Base-by-base conservation (phyloP, 1,140 invertebrate genomes). In the Teleopsis dalmanni region DNA sequence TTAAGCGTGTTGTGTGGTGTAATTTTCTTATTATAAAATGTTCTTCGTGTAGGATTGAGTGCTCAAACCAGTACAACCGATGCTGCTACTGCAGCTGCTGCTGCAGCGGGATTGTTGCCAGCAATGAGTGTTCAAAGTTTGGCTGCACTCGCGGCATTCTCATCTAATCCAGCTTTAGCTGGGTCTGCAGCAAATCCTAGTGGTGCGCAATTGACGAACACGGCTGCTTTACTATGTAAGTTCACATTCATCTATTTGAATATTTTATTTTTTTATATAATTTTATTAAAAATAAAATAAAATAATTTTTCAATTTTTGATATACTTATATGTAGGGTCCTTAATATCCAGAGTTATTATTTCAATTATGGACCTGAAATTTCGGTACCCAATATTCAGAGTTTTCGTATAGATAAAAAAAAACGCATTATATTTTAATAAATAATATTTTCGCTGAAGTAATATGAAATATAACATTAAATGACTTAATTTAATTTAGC, bases 61-160 rank as follows among this genome's bases (percentile, higher is more conserved):
- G 40, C 66, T 57, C 46, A 77, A 29, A 70, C 60, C 42, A 62
- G 55, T 50, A 62, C 53, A 50, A 53, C 57, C 37, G 59, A 66
- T 19, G 46, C 60, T 7, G 57, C 70, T 65, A 56, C 62, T 67
- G 73, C 73, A 34, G 70, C 79, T 59, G 73, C 78, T 52, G 72
- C 78, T 59, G 61, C 78, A 57, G 68, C 75, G 47, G 73, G 72
- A 48, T 58, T 83, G 19, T 70, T 88, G 60, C 82, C 81, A 55
- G 87, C 87, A 19, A 88, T 92, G 75, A 88, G 85, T 54, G 83
- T 92, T 72, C 90, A 93, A 74, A 93, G 92, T 72, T 72, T 95
- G 59, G 88, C 91, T 47, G 88, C 89, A 22, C 74, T 93, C 55
- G 89, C 91, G 26, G 88, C 89, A 10, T 90, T 91, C 78, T 82